Conservation (phyloP, 2,797 vertebrate genomes). For the Mycteria americana region DNA sequence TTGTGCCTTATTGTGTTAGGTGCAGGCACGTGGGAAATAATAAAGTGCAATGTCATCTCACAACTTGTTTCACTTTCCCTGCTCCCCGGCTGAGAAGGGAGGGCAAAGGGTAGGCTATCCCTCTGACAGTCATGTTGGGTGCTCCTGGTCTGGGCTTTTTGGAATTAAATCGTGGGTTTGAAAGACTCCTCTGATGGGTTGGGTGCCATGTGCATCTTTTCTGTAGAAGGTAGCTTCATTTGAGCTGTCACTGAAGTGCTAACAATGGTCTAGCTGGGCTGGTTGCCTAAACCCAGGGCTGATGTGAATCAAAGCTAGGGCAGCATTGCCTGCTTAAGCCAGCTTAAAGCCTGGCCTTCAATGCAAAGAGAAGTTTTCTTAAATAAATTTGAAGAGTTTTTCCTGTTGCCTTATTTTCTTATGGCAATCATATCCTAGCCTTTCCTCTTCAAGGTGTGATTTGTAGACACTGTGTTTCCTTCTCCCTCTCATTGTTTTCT, state of each 20-base stretch:
- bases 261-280: not conserved
- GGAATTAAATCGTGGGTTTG: not conserved
- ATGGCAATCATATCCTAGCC: not conserved
- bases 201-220: not conserved
- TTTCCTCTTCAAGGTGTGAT: not conserved
- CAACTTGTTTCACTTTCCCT: not conserved
- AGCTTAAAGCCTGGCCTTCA: not conserved
- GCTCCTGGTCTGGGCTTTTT: not conserved
- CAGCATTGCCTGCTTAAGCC: not conserved
- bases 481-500: not conserved
- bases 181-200: not conserved
- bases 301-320: not conserved
- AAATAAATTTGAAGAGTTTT: not conserved
- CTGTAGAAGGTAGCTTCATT: not conserved
- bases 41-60: not conserved
- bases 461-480: not conserved
- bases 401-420: not conserved
- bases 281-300: not conserved
- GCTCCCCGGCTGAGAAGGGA: not conserved
- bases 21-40: not conserved
- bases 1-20: not conserved
- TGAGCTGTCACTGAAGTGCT: not conserved
- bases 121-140: not conserved
- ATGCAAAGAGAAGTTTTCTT: not conserved
- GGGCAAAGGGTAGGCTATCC: not conserved